These are phyloP conservation scores for Procavia capensis DNA, from an alignment of 2,113 vertebrate genomes.

Conservation along the genomic window DNA sequence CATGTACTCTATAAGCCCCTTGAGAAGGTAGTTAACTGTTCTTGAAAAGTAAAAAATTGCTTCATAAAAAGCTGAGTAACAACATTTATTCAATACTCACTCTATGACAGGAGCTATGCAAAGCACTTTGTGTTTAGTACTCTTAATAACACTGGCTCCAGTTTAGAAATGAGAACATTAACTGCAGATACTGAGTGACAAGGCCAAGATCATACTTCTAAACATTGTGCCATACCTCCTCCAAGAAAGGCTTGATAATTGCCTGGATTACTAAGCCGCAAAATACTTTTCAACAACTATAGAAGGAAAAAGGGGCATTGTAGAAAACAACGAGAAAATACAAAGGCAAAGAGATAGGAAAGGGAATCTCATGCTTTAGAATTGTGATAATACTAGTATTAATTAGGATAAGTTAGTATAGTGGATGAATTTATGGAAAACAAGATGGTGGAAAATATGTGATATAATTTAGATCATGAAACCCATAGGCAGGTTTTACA, in stretches of 20 bases:
- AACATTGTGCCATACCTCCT: not conserved
- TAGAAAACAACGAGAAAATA: not conserved
- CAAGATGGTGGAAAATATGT: not conserved
- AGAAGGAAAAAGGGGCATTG: not conserved
- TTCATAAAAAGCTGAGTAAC: not conserved
- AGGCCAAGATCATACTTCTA: not conserved
- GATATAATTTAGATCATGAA: not conserved
- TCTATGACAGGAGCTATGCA: not conserved
- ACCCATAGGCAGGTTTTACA: not conserved
- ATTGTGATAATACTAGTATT: not conserved
- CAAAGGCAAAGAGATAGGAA: not conserved
- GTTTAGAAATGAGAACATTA: not conserved
- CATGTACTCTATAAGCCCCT: not conserved
- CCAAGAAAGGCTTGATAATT: not conserved
- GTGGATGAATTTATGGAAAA: not conserved
- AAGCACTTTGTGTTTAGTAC: not conserved
- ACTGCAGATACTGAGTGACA: not conserved
- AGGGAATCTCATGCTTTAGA: not conserved
- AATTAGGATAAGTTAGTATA: not conserved
- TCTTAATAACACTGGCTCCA: not conserved
- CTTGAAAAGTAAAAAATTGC: not conserved
- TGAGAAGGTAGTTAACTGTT: not conserved
- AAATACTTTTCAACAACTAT: not conserved
- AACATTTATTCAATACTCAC: not conserved
- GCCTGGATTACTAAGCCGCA: not conserved